Evolutionary conservation across 2,113 vertebrate species (phyloP).

Genomic region (Lepus americanus): DNA sequence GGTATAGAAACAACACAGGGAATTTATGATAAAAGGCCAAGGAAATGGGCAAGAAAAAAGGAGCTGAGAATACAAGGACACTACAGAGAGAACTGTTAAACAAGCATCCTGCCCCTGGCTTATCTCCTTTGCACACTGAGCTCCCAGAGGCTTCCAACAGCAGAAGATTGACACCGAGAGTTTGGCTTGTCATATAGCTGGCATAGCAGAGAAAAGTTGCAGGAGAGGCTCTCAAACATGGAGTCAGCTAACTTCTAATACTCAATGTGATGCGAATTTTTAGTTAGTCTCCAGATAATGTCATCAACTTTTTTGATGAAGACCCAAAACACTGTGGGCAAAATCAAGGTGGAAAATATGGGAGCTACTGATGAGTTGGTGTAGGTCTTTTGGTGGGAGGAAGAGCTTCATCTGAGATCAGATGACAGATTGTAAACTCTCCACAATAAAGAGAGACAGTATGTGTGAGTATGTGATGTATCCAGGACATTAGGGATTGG

Average conservation of each 20-base stretch:
- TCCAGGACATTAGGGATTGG: not conserved
- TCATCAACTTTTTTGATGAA: not conserved
- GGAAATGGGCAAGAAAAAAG: conserved; percentile 65
- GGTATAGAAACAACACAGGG: conserved; percentile 58
- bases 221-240: conserved; percentile 34
- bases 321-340: not conserved
- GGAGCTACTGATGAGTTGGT: not conserved
- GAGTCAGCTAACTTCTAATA: not conserved
- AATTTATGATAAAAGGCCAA: conserved; percentile 73
- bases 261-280: conserved; percentile 19
- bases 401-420: not conserved
- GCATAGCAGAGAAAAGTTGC: not conserved
- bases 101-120: conserved; percentile 57
- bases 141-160: conserved; percentile 69
- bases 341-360: not conserved
- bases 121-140: conserved; percentile 68
- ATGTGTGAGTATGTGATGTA: not conserved
- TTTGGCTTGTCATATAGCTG: not conserved
- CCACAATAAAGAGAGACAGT: not conserved
- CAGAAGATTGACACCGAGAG: not conserved
- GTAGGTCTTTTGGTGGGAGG: not conserved
- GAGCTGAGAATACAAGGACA: conserved; percentile 41
- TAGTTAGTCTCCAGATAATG: not conserved
- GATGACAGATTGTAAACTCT: not conserved
- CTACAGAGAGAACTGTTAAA: conserved; percentile 48